Evolutionary conservation across 2,797 vertebrate genomes (phyloP).

Genomic region (Microctenopoma steveboyesi): DNA sequence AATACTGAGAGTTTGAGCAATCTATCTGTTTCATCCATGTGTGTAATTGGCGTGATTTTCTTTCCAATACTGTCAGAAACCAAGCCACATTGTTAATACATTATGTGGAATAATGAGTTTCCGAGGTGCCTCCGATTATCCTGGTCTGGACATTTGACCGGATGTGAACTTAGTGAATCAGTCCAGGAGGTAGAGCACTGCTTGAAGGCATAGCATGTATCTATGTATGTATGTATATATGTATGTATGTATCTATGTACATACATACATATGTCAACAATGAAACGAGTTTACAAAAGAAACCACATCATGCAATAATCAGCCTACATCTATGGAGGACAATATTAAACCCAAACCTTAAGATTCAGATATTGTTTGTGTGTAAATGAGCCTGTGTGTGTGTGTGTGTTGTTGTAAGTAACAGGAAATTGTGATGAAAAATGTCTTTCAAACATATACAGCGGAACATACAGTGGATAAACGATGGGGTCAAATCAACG

Average conservation of each 20-base stretch:
- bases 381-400: not conserved
- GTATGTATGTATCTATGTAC: slow-evolving; percentile 1
- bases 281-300: slow-evolving; percentile 22
- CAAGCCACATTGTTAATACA: slow-evolving; percentile 34
- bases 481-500: no score
- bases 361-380: no score
- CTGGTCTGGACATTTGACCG: slow-evolving; percentile 23
- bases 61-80: slow-evolving; percentile 42
- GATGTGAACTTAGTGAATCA: slow-evolving; percentile 29
- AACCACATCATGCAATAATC: slow-evolving; percentile 36
- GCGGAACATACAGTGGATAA: not conserved
- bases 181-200: slow-evolving; percentile 2
- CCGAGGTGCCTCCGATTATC: slow-evolving; percentile 14
- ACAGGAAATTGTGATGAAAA: not conserved
- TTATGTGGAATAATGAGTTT: slow-evolving; percentile 52
- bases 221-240: no score
- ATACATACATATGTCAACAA: slow-evolving; percentile 40
- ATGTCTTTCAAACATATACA: slow-evolving; percentile 5
- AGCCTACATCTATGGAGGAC: slow-evolving; percentile 9
- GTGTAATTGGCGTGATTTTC: slow-evolving; percentile 48
- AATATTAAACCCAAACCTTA: slow-evolving; percentile 4
- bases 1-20: slow-evolving; percentile 20
- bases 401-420: not conserved
- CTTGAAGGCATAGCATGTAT: slow-evolving; percentile 8
- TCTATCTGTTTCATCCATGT: slow-evolving; percentile 22